Conservation (phyloP, 2,888 invertebrate species). For the Anticlea derivata region DNA sequence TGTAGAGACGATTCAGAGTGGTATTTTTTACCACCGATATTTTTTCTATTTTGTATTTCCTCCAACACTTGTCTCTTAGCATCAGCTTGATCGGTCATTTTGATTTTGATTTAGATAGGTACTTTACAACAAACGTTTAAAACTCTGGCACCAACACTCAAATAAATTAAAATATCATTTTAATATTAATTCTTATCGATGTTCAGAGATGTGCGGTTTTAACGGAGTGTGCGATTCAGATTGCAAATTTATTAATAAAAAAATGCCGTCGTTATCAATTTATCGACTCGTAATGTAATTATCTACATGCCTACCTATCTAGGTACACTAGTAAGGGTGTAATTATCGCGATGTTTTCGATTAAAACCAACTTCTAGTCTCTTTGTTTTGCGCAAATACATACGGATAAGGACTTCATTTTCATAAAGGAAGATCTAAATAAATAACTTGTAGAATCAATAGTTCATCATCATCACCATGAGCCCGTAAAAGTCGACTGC, state of each 20-base stretch:
- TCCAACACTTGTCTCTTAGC: constrained; percentile 55
- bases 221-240: constrained; percentile 57
- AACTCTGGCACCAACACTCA: background rate
- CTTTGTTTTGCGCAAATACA: constrained; percentile 27
- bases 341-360: constrained; percentile 51
- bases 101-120: constrained; percentile 16
- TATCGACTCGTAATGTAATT: constrained; percentile 59
- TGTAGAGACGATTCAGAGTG: constrained; percentile 75
- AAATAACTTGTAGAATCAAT: too few relatives aligned
- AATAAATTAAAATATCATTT: background rate
- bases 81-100: constrained; percentile 55
- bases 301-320: constrained; percentile 34
- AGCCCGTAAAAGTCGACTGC: too few relatives aligned
- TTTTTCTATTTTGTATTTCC: constrained; percentile 62
- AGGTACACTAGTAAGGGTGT: constrained; percentile 48
- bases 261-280: constrained; percentile 57
- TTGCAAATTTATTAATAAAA: constrained; percentile 66
- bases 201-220: constrained; percentile 29
- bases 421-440: constrained; percentile 19
- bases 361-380: constrained; percentile 28
- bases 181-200: background rate
- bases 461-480: too few relatives aligned
- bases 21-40: constrained; percentile 69
- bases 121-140: constrained; percentile 6
- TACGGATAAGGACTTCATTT: constrained; percentile 10